Evolutionary conservation across 2,113 vertebrate genomes (phyloP).

Genomic region (Natator depressus): DNA sequence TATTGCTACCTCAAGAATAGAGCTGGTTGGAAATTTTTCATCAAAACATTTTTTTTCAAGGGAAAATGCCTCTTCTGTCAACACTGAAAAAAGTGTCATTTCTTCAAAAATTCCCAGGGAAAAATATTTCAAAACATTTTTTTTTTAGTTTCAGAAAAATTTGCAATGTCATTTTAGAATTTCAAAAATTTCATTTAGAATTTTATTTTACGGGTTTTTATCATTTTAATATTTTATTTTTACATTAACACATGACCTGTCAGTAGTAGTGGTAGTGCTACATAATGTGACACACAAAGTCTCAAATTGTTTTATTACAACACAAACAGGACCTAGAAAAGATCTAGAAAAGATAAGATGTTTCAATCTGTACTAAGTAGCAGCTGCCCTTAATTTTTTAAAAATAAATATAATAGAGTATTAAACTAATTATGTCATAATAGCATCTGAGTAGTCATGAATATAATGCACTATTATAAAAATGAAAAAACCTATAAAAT

Average conservation of each 20-base stretch:
- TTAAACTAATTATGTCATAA: neutral
- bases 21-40: neutral
- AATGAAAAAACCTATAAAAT: neutral
- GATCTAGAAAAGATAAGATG: neutral
- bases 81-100: too few species aligned
- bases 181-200: neutral
- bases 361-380: neutral
- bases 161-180: neutral
- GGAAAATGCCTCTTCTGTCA: too few species aligned
- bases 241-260: neutral
- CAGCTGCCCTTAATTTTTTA: neutral
- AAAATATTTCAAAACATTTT: neutral
- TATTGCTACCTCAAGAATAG: neutral
- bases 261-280: neutral
- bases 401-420: neutral
- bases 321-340: neutral
- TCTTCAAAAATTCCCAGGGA: too few species aligned
- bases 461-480: neutral
- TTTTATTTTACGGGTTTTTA: neutral
- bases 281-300: neutral
- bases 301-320: neutral
- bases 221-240: neutral
- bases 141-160: neutral
- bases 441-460: neutral
- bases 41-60: neutral